These are phyloP conservation scores for Mobula birostris DNA, from an alignment of 2,113 vertebrate species.

Conservation along the genomic window DNA sequence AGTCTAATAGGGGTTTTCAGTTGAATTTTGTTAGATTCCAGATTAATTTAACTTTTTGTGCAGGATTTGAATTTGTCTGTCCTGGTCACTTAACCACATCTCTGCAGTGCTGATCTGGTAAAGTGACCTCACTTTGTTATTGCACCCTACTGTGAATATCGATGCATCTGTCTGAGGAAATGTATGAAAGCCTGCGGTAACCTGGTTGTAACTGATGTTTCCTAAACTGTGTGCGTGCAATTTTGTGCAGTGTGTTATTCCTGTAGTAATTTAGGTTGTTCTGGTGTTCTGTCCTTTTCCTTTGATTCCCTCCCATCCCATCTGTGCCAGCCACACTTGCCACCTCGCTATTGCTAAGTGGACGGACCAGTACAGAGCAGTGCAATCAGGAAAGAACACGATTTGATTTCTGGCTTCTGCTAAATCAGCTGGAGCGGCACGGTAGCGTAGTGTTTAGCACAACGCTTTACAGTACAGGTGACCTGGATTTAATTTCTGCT, in stretches of 20 bases:
- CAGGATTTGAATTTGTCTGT: no score
- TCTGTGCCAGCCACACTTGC: background rate
- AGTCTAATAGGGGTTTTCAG: no score
- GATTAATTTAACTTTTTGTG: no score
- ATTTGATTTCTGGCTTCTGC: background rate
- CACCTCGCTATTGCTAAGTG: background rate
- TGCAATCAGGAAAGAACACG: background rate
- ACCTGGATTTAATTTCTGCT: no score
- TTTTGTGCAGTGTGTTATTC: no score
- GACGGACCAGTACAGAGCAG: background rate
- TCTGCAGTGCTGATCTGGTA: no score
- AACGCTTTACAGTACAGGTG: no score
- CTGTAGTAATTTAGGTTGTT: background rate
- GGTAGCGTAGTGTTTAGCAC: no score
- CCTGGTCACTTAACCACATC: no score
- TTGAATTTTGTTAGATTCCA: no score
- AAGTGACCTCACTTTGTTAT: no score
- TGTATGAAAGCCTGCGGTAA: background rate
- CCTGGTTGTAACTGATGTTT: background rate
- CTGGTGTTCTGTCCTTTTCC: background rate
- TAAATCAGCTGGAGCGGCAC: background rate
- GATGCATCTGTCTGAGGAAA: background rate
- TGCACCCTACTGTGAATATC: background rate
- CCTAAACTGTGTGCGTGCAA: no score
- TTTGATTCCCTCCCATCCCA: background rate